Base-by-base conservation (phyloP, 2,888 invertebrate species). In the Linnaemya vulpina region DNA sequence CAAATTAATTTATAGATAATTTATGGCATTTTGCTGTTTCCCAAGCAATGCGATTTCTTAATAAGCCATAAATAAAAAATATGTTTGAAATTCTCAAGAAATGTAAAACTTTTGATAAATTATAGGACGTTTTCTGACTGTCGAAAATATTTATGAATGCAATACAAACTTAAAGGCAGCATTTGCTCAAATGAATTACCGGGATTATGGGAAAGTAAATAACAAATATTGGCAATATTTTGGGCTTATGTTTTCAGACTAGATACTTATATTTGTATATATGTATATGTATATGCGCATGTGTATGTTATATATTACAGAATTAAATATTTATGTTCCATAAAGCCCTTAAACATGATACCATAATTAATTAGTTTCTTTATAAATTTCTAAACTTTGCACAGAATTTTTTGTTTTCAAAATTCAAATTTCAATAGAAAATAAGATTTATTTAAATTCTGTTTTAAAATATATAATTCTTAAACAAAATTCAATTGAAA, bases 1-100 rank as follows among this genome's bases (percentile, higher is more conserved):
- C 88, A 90, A 90, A 91, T 91, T 90, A 89, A 91, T 91, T 91
- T 90, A 87, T 86, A 87, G 85, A 87, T 89, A 89, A 90, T 90
- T 91, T 90, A 90, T 90, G 89, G 87, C 89, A 67, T 68, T 73
- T 84, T 62, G 58, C 62, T 78, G 60, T 74, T 84, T 73, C 67
- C 75, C 80, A 60, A 84, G 74, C 49, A 79, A 76, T 46, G 38
- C 30, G 38, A 17, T 51, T 73, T 63, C n/a, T 58, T 38, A 46
- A 11, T 7, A 76, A 85, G 51, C 35, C 55, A 73, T 73, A 71
- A 82, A 82, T 77, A 65, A 74, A 60, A 15, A 63, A 73, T 22
- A 25, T 17, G 0, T 35, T 30, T 0, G n/a, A 79, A 79, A 55
- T 73, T 79, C 63, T 63, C 58, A 46, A 25, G 65, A 73, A 79